These are phyloP conservation scores for Lottia scabra DNA, from an alignment of 2,888 invertebrate species.

Conservation along the genomic window DNA sequence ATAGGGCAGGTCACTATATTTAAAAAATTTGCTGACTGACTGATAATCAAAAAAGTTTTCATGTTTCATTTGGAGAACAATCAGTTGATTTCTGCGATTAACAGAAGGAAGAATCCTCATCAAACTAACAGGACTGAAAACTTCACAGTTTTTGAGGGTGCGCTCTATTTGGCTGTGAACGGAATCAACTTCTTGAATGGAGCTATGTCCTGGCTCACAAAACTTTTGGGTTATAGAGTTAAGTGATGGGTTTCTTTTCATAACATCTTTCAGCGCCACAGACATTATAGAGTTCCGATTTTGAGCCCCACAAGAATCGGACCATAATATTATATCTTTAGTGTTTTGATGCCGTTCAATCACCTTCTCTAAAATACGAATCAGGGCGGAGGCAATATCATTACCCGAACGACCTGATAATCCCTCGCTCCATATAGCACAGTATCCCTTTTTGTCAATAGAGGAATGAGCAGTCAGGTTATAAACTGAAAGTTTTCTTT, in stretches of 20 bases:
- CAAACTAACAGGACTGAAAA: neutral
- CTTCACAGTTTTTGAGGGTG: neutral
- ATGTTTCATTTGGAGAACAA: neutral
- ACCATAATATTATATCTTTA: conserved; percentile 19
- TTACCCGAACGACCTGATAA: neutral
- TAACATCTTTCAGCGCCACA: conserved; percentile 23
- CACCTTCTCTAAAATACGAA: conserved; percentile 7
- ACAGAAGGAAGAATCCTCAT: neutral
- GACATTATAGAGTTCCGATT: conserved; percentile 32
- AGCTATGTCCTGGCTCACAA: too few relatives aligned
- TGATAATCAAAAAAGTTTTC: too few relatives aligned
- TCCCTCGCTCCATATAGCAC: conserved; percentile 21
- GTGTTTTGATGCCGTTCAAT: conserved; percentile 10
- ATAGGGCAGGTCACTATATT: too few relatives aligned
- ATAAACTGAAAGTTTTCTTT: neutral
- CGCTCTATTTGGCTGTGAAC: neutral
- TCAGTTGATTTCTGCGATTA: neutral
- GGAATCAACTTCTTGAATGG: neutral
- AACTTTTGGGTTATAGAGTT: too few relatives aligned
- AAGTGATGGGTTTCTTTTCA: too few relatives aligned
- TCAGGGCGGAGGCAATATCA: conserved; percentile 22
- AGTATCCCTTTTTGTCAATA: conserved; percentile 24
- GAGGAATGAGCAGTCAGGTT: conserved; percentile 17
- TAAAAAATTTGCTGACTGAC: too few relatives aligned
- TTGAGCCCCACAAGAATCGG: conserved; percentile 27